Base-by-base conservation (phyloP, 2,888 invertebrate genomes). In the Tiphia femorata region DNA sequence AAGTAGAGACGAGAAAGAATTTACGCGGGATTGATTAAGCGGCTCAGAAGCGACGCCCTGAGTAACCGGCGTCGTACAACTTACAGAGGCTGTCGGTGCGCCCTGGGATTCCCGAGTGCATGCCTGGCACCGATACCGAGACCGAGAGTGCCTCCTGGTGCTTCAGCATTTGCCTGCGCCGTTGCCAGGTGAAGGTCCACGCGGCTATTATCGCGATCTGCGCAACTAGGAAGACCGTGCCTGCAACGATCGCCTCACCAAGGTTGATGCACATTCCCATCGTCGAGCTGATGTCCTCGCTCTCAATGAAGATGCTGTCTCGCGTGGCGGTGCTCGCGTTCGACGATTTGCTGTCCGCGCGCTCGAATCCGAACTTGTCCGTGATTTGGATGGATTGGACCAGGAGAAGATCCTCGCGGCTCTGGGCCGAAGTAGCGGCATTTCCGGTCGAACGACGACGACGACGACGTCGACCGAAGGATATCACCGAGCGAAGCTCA, bases 341-440 rank as follows among this genome's bases (percentile, higher is more conserved):
- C 58, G 66, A 64, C 29, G 70, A 57, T 57, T 77, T 77, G 57
- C 76, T 72, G 49, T 89, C 87, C 17, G 29, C 88, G 61, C 88
- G 88, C 75, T 93, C 92, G 84, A 94, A 94, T 30, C 93, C 94
- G 83, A 95, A 96, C 83, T 95, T 94, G 85, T 96, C 96, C 27
- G 94, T 94, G 80, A 96, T 96, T 84, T 94, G 94, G 78, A 96
- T 95, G 55, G 94, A 92, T 82, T 95, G 94, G 23, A 95, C 95
- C 58, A 96, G 87, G 16, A 96, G 89, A 85, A 96, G 89, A 81
- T 95, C 93, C 77, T 96, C 94, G 60, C 90, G 87, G 58, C 84
- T 85, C 67, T 86, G 86, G 68, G 87, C 88, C 78, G 89, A 90
- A 14, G 12, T 33, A 7, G 72, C 43, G n/a, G n/a, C n/a, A n/a